These are phyloP conservation scores for Diuraphis noxia DNA, from an alignment of 1,140 invertebrate genomes.

Conservation along the genomic window DNA sequence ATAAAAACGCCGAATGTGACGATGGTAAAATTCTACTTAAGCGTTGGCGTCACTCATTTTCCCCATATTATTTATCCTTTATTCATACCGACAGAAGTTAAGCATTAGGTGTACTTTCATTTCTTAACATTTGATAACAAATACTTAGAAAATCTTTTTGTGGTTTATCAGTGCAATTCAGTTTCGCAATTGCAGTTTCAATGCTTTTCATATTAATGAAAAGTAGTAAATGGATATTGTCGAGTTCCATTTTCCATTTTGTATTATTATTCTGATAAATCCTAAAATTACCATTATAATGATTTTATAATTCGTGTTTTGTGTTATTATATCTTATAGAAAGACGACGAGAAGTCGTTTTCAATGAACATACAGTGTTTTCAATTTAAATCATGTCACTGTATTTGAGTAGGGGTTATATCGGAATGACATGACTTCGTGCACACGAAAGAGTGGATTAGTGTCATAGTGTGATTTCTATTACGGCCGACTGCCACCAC, in stretches of 20 bases:
- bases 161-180: neutral
- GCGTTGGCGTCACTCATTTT: neutral
- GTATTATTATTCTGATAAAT: neutral
- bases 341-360: neutral
- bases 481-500: neutral
- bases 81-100: neutral
- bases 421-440: neutral
- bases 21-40: neutral
- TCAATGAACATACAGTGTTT: neutral
- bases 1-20: neutral
- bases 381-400: neutral
- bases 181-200: neutral
- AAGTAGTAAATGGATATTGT: neutral
- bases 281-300: neutral
- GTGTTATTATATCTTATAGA: neutral
- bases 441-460: neutral
- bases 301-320: neutral
- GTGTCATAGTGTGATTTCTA: neutral
- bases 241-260: too few species aligned
- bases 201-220: neutral
- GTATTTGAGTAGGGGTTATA: neutral
- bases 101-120: neutral
- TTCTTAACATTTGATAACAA: neutral
- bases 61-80: neutral
- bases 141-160: neutral